These are phyloP conservation scores for Scartelaos histophorus DNA, from an alignment of 2,113 vertebrate genomes.

Conservation along the genomic window DNA sequence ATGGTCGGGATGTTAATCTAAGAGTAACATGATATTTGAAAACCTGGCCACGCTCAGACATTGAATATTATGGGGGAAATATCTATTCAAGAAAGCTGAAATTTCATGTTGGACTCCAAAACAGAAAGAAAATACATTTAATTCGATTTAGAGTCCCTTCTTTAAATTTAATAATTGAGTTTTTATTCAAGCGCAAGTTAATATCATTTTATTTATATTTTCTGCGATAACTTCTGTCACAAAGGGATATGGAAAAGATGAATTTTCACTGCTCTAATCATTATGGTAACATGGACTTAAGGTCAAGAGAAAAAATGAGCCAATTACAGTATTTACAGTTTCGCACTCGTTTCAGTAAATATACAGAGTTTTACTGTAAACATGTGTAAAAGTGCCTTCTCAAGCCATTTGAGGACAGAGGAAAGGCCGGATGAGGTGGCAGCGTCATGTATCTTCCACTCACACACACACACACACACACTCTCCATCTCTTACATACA, in stretches of 20 bases:
- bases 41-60: too few species aligned
- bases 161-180: too few species aligned
- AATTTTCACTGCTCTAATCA: not conserved
- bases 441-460: slow-evolving; percentile 32
- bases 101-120: too few species aligned
- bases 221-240: too few species aligned
- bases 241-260: not conserved
- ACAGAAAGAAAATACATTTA: too few species aligned
- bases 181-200: too few species aligned
- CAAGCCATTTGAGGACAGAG: slow-evolving; percentile 38
- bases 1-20: too few species aligned
- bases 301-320: not conserved
- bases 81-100: too few species aligned
- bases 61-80: too few species aligned
- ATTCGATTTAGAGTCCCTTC: too few species aligned
- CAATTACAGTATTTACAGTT: not conserved
- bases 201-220: too few species aligned
- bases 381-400: not conserved
- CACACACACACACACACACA: not conserved
- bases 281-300: not conserved
- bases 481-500: not conserved
- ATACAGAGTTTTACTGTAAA: not conserved
- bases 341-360: not conserved
- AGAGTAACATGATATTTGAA: too few species aligned
- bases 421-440: slow-evolving; percentile 42